These are phyloP conservation scores for Neodiprion pinetum DNA, from an alignment of 1,140 invertebrate species.

Conservation along the genomic window DNA sequence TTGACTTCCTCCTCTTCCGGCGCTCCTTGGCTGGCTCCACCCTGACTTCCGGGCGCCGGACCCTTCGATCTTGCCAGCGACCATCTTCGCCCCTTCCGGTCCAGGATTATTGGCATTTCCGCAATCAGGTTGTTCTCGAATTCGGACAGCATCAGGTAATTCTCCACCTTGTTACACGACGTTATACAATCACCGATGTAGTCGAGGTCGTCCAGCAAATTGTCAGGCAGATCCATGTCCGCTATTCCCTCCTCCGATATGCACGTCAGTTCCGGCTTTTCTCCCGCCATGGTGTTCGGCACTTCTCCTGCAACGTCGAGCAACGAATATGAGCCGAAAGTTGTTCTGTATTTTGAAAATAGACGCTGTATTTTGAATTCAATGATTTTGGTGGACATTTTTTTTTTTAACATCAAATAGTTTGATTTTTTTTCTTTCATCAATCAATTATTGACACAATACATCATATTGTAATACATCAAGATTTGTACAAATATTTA, in stretches of 20 bases:
- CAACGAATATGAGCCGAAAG: background rate
- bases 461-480: too few species aligned
- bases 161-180: slow-evolving; percentile 88
- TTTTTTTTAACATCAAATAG: slow-evolving; percentile 16
- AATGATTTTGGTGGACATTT: background rate
- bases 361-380: background rate
- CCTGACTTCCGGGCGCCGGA: slow-evolving; percentile 23
- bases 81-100: slow-evolving; percentile 73
- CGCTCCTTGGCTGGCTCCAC: slow-evolving; percentile 24
- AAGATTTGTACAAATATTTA: too few species aligned
- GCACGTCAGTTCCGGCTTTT: slow-evolving; percentile 81
- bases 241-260: slow-evolving; percentile 88
- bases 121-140: slow-evolving; percentile 87
- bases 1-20: slow-evolving; percentile 39
- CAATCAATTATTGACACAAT: too few species aligned
- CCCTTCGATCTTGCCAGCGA: slow-evolving; percentile 65
- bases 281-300: slow-evolving; percentile 46
- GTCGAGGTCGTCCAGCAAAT: slow-evolving; percentile 81
- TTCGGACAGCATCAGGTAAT: slow-evolving; percentile 86
- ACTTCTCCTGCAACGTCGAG: slow-evolving; percentile 32
- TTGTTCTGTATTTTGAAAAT: background rate
- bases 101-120: slow-evolving; percentile 75
- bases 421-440: background rate
- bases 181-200: slow-evolving; percentile 87
- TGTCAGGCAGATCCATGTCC: slow-evolving; percentile 84